Evolutionary conservation across 1,140 invertebrate species (phyloP).

Genomic region (Hypothenemus hampei): DNA sequence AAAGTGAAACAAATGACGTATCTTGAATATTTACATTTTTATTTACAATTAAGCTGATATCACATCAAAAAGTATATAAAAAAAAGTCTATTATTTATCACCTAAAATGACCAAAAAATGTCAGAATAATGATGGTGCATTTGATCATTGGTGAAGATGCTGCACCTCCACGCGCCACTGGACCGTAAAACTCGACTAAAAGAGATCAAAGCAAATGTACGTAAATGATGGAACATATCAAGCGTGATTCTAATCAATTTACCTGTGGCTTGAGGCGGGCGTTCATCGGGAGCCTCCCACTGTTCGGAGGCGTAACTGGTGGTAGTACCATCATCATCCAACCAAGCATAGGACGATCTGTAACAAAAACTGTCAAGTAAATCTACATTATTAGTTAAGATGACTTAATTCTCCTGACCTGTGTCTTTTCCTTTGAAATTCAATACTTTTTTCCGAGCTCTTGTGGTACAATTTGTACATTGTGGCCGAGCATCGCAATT

Average conservation of each 20-base stretch:
- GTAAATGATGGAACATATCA: no score
- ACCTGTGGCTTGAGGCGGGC: constrained; percentile 29
- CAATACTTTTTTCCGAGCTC: constrained; percentile 54
- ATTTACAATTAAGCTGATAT: not conserved
- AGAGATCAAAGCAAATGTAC: no score
- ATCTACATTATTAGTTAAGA: not conserved
- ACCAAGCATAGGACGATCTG: constrained; percentile 19
- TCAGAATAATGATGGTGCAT: not conserved
- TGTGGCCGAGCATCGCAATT: constrained; percentile 54
- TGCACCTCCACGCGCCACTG: constrained; percentile 1
- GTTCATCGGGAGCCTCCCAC: constrained; percentile 27
- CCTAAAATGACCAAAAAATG: not conserved
- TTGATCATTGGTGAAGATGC: not conserved
- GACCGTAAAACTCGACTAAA: constrained; percentile 14
- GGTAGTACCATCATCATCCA: constrained; percentile 15
- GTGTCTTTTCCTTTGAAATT: constrained; percentile 46
- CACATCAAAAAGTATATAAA: not conserved
- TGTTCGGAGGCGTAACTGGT: constrained; percentile 19
- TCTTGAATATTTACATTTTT: not conserved
- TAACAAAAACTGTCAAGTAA: not conserved
- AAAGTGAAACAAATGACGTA: not conserved
- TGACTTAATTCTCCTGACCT: constrained; percentile 8
- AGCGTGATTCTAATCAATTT: no score
- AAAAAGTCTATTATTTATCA: not conserved
- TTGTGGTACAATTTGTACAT: constrained; percentile 55